phyloP scores from a whole-genome alignment of 2,113 vertebrate species.

The Athene noctua region DNA sequence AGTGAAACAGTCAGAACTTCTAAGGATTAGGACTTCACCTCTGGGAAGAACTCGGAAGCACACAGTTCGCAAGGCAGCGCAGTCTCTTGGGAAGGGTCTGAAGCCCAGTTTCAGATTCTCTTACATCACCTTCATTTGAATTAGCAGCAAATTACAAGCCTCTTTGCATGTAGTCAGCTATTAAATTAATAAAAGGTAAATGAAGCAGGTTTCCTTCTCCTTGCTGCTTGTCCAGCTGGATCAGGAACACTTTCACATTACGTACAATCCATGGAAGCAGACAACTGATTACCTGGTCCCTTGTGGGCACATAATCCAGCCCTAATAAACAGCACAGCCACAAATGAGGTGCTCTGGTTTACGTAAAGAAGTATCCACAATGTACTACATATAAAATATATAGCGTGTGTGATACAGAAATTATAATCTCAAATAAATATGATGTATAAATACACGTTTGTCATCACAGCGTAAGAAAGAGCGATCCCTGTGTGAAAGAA shows the following conservation, averaged over 20 bases:
- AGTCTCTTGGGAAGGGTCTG: not conserved
- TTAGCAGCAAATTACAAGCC: not conserved
- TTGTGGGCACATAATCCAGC: not conserved
- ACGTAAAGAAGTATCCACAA: not conserved
- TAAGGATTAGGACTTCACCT: not conserved
- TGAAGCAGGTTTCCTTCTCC: not conserved
- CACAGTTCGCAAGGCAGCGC: not conserved
- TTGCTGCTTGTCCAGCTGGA: not conserved
- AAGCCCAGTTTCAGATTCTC: not conserved
- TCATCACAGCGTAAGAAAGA: not conserved
- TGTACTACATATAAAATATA: not conserved
- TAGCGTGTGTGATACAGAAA: rapidly evolving
- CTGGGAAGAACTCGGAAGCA: not conserved
- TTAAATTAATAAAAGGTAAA: not conserved
- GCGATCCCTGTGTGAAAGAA: not conserved
- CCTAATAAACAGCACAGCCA: not conserved
- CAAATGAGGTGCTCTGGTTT: not conserved
- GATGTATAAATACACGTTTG: not conserved
- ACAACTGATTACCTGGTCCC: not conserved
- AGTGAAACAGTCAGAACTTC: not conserved
- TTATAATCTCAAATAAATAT: not conserved
- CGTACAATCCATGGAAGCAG: not conserved
- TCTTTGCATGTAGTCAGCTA: not conserved
- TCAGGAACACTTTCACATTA: not conserved
- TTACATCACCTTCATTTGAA: not conserved